Evolutionary conservation across 2,888 invertebrate genomes (phyloP).

Genomic region (Allygus modestus): DNA sequence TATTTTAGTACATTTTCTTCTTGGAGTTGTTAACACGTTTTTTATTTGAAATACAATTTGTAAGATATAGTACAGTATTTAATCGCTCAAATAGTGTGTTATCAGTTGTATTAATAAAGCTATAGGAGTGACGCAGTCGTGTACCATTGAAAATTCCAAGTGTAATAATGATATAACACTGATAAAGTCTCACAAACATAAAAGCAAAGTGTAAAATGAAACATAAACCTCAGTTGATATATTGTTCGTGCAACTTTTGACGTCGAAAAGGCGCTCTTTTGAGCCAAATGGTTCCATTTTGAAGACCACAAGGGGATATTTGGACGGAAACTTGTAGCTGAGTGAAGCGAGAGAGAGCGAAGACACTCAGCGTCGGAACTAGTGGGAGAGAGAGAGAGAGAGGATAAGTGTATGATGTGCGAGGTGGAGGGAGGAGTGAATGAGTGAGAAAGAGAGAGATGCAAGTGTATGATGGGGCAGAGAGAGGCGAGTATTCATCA

Average conservation of each 20-base stretch:
- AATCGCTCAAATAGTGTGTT: no score
- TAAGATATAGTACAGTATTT: no score
- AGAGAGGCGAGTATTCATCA: constrained; percentile 30
- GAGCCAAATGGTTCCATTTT: neutral
- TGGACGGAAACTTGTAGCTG: neutral
- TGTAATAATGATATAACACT: no score
- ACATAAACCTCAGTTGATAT: no score
- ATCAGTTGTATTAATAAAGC: no score
- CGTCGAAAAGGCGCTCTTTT: neutral
- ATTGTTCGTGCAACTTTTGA: neutral
- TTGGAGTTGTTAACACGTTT: no score
- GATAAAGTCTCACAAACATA: no score
- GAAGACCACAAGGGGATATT: neutral
- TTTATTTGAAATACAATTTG: no score
- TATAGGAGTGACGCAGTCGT: no score
- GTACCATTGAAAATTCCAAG: no score
- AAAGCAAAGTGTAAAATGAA: no score
- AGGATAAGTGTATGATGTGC: neutral
- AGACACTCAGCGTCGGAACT: neutral
- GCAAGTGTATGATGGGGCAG: neutral
- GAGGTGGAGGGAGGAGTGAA: constrained; percentile 43
- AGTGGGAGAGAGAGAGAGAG: constrained; percentile 62
- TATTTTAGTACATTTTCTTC: no score
- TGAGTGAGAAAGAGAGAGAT: constrained; percentile 5
- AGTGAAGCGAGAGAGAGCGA: neutral